phyloP scores from a whole-genome alignment of 2,888 invertebrate species.

The Eueremaeus valkanovi region DNA sequence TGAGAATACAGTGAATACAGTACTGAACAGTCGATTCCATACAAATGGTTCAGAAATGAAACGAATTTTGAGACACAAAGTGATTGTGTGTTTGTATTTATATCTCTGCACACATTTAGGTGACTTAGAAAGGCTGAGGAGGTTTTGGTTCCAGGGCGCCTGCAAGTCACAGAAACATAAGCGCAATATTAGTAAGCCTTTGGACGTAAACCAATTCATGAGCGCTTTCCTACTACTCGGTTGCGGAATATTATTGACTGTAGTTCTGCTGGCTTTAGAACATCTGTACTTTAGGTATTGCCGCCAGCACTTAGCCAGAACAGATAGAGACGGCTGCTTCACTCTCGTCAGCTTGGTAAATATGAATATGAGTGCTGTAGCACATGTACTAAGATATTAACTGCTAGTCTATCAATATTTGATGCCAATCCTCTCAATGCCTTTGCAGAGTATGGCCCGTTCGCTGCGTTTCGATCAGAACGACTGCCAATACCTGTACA shows the following conservation, averaged over 20 bases:
- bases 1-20: neutral
- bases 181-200: conserved; percentile 61
- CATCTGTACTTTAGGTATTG: conserved; percentile 93
- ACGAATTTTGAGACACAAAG: neutral
- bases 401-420: neutral
- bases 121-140: conserved; percentile 84
- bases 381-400: neutral
- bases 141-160: conserved; percentile 93
- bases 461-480: conserved; percentile 64
- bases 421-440: neutral
- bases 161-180: conserved; percentile 83
- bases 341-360: conserved; percentile 88
- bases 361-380: too few species aligned
- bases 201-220: conserved; percentile 74
- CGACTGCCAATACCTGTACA: conserved; percentile 70
- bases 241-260: conserved; percentile 87
- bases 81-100: neutral
- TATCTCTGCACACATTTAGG: conserved; percentile 61
- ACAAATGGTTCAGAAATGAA: neutral
- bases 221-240: conserved; percentile 93
- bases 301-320: conserved; percentile 72
- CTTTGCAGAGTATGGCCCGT: conserved; percentile 47
- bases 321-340: conserved; percentile 85
- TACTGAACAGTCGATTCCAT: too few species aligned
- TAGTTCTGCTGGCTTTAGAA: conserved; percentile 79